phyloP scores from a whole-genome alignment of 2,888 invertebrate genomes.

The Bursaphelenchus okinawaensis region DNA sequence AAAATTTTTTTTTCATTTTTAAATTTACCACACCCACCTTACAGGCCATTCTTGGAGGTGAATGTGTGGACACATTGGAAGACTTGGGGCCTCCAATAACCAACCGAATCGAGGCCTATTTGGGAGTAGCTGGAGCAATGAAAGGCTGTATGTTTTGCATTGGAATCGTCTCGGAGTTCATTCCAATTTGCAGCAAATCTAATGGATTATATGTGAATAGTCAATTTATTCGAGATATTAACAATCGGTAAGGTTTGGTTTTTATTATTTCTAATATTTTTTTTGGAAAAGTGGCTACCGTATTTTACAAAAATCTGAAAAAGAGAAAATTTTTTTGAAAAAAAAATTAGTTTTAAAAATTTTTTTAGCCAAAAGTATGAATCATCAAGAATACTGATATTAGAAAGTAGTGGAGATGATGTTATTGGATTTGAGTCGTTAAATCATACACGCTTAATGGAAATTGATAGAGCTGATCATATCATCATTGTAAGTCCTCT shows the following conservation, averaged over 20 bases:
- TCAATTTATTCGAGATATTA: conserved; percentile 4
- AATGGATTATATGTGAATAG: conserved; percentile 3
- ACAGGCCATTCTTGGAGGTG: conserved; percentile 29
- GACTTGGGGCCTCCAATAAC: conserved; percentile 38
- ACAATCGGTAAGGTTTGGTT: background rate
- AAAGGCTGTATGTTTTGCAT: conserved; percentile 37
- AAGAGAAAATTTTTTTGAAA: background rate
- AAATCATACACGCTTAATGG: background rate
- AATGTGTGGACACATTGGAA: conserved; percentile 41
- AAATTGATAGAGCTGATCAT: background rate
- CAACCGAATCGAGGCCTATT: conserved; percentile 34
- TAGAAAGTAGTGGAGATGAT: background rate
- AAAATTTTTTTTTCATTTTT: too few species aligned
- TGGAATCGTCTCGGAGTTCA: background rate
- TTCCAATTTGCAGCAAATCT: background rate
- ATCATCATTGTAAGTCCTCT: background rate
- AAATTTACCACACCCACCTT: too few species aligned
- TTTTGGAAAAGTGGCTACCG: too few species aligned
- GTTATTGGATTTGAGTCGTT: background rate
- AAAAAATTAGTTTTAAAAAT: background rate
- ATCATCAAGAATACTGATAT: background rate
- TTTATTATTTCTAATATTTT: too few species aligned
- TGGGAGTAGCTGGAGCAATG: conserved; percentile 30
- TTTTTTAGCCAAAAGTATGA: background rate
- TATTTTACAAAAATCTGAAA: too few species aligned